phyloP scores from a whole-genome alignment of 2,113 vertebrate genomes.

The Pipra filicauda region DNA sequence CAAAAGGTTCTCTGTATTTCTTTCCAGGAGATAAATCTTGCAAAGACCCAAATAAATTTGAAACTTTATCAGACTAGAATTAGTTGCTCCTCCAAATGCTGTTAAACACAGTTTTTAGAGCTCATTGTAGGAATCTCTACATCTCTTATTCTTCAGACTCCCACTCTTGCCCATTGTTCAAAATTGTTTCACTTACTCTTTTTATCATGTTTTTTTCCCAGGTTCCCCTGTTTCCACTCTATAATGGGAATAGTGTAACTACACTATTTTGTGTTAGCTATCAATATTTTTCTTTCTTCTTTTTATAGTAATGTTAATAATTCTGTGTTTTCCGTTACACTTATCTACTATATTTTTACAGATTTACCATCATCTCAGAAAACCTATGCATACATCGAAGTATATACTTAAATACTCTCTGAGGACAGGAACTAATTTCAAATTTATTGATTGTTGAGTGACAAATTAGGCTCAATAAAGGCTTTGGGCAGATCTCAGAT shows the following conservation, averaged over 20 bases:
- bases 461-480: background rate
- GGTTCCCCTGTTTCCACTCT: background rate
- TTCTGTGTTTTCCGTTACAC: background rate
- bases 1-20: background rate
- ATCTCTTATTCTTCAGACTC: background rate
- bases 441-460: background rate
- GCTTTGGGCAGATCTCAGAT: background rate
- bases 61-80: background rate
- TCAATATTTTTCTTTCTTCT: background rate
- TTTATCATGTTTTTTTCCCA: background rate
- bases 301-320: background rate
- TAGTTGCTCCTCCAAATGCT: background rate
- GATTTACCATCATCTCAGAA: background rate
- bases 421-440: background rate
- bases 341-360: background rate
- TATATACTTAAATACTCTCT: background rate
- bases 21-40: background rate
- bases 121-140: background rate
- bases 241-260: background rate
- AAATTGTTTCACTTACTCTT: background rate
- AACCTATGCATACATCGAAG: background rate
- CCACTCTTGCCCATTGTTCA: background rate
- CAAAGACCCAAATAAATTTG: background rate
- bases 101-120: background rate
- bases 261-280: background rate